Evolutionary conservation across 2,113 vertebrate species (phyloP), one percentile per base, ranked within the genome.

Genomic region (Platysteira castanea): DNA sequence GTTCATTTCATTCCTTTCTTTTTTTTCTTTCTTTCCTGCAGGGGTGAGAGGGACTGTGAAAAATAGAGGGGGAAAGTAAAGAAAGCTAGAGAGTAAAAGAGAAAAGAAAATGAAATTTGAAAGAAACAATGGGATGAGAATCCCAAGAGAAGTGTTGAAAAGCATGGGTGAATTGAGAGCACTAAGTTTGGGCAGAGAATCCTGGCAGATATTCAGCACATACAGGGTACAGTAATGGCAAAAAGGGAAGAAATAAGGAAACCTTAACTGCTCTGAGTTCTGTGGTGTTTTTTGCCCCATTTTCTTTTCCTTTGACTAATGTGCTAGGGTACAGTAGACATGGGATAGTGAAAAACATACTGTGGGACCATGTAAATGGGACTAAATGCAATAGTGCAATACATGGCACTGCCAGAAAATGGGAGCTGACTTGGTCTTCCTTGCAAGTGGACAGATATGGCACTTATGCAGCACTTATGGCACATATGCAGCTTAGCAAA

Each of bases 61-160:
- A 95, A 96, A 93, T 50, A 67, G 46, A 84, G 50, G 82, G 85
- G 80, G 2, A 64, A 93, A 92, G 69, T 76, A 89, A 84, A 92
- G 84, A 89, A 92, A 81, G 30, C 71, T 81, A 42, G 68, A 59
- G 52, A 86, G 68, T 85, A 80, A 85, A 90, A 87, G 37, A 84
- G 75, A 81, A 61, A 81, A 93, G 46, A 90, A 95, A 93, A 94
- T 63, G 15, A 86, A 85, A 95, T 88, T 54, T 89, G 56, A 86
- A 90, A 84, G 73, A 89, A 96, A 94, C 83, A 92, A 84, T 92
- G 41, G 92, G 68, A 87, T 93, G 52, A 90, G 76, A 92, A 78
- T 89, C 86, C 76, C 26, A 0, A 71, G 73, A 84, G 85, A 74
- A 78, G 42, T 75, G 73, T 82, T 96, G 76, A 81, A 93, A 95